These are phyloP conservation scores for Uloborus plumipes DNA, from an alignment of 2,888 invertebrate genomes.

Conservation along the genomic window DNA sequence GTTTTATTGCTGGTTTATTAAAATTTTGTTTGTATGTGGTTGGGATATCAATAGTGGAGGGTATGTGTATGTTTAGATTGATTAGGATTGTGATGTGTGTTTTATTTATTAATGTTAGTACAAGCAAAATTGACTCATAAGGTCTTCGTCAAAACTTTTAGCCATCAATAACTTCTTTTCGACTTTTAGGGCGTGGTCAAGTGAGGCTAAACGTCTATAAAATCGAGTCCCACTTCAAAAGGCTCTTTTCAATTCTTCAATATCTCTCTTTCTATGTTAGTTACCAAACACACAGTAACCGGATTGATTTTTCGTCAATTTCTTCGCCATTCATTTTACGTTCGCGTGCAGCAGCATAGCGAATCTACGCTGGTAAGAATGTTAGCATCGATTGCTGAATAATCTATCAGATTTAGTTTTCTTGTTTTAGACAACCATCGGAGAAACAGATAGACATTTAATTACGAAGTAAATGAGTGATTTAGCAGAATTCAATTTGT, in stretches of 20 bases:
- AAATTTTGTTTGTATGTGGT: too few relatives aligned
- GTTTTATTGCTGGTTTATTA: too few relatives aligned
- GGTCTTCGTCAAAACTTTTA: too few relatives aligned
- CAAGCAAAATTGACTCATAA: too few relatives aligned
- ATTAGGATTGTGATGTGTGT: too few relatives aligned
- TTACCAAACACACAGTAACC: conserved; percentile 26
- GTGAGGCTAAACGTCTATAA: not conserved
- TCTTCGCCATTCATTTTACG: conserved; percentile 7
- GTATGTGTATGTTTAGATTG: too few relatives aligned
- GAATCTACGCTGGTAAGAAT: conserved; percentile 12
- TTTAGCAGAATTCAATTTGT: too few relatives aligned
- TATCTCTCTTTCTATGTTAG: conserved; percentile 22
- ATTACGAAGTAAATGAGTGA: too few relatives aligned
- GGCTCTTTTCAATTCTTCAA: conserved; percentile 10
- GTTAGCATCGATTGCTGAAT: conserved; percentile 25
- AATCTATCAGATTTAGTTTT: conserved; percentile 34
- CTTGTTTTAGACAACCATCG: not conserved
- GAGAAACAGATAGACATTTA: too few relatives aligned
- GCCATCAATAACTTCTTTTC: too few relatives aligned
- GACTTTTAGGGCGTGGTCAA: not conserved
- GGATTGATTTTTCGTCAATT: conserved; percentile 32
- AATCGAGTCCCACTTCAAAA: conserved; percentile 2
- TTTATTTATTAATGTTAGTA: too few relatives aligned
- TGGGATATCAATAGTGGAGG: too few relatives aligned
- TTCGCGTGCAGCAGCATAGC: conserved; percentile 18